Evolutionary conservation across 2,797 vertebrate species (phyloP).

Genomic region (Platyrinchus mystaceus): DNA sequence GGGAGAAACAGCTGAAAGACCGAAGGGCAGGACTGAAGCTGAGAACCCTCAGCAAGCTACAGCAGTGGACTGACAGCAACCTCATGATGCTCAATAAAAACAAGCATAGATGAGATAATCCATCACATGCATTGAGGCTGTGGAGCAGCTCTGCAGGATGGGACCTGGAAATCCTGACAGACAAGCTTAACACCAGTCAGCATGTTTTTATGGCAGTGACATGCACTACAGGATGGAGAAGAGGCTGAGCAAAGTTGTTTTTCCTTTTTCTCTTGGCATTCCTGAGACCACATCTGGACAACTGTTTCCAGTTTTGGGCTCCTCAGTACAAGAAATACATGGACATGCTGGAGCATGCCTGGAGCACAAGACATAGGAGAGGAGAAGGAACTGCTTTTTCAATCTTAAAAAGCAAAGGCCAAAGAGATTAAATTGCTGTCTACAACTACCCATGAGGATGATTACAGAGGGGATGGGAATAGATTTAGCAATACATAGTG

Average conservation of each 20-base stretch:
- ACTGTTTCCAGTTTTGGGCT: background rate
- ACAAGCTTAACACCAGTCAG: background rate
- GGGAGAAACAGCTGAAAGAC: background rate
- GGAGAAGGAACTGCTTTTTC: background rate
- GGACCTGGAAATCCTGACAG: background rate
- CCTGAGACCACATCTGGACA: background rate
- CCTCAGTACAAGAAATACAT: background rate
- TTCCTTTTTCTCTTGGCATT: background rate
- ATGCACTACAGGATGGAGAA: background rate
- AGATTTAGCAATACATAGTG: background rate
- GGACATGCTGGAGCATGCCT: background rate
- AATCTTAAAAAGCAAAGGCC: background rate
- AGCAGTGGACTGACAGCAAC: background rate
- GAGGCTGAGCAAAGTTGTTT: background rate
- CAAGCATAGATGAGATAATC: background rate
- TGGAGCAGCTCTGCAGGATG: background rate
- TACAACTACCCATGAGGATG: background rate
- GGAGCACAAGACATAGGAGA: background rate
- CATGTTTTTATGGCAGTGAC: fast-evolving
- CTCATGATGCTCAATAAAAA: background rate
- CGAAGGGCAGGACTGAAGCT: background rate
- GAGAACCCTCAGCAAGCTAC: background rate
- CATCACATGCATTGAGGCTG: background rate
- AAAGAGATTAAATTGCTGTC: background rate
- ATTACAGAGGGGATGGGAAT: background rate